These are phyloP conservation scores for Brevimyrus niger DNA, from an alignment of 2,113 vertebrate genomes.

Conservation along the genomic window DNA sequence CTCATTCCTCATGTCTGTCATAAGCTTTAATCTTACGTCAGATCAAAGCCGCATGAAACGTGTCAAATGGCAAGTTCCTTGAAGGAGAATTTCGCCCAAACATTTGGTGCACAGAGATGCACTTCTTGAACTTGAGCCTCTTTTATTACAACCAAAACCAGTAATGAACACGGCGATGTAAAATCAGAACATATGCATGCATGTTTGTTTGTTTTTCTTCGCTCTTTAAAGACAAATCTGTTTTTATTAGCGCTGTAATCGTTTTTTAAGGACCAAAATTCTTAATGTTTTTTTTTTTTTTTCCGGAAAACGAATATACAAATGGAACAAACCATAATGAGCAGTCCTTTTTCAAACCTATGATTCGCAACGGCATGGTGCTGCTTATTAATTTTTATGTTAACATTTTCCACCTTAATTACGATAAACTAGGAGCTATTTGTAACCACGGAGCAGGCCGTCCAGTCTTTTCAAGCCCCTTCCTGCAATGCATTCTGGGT, in stretches of 20 bases:
- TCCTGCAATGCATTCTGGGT: neutral
- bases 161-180: neutral
- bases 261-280: slow-evolving; percentile 3
- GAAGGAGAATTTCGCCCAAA: neutral
- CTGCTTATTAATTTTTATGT: neutral
- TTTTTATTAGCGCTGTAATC: neutral
- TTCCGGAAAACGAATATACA: neutral
- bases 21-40: neutral
- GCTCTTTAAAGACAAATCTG: slow-evolving; percentile 13
- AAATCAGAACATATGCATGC: slow-evolving; percentile 2
- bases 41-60: slow-evolving; percentile 1
- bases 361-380: neutral
- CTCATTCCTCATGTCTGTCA: neutral
- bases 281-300: neutral
- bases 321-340: neutral
- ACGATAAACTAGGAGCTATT: neutral
- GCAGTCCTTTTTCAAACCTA: neutral
- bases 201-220: slow-evolving; percentile 11
- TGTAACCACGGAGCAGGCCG: neutral
- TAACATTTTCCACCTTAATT: neutral
- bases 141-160: slow-evolving; percentile 7
- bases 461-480: neutral
- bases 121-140: neutral
- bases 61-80: slow-evolving; percentile 9
- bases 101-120: slow-evolving; percentile 1